Conservation (phyloP, 2,797 vertebrate species). For the Alca torda region DNA sequence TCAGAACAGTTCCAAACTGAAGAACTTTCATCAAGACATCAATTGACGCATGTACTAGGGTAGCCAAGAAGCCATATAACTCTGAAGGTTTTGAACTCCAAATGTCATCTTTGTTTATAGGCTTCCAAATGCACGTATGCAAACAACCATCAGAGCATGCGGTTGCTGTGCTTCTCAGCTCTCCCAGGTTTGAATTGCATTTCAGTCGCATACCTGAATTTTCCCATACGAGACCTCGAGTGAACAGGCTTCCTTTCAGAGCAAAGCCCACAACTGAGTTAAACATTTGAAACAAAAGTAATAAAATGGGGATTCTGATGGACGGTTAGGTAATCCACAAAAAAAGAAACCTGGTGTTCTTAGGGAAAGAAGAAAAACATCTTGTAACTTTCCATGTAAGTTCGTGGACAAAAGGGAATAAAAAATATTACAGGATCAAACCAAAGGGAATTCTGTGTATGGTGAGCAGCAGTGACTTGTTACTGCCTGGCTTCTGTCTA, state of each 20-base stretch:
- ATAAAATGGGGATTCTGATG: neutral
- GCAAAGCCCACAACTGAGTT: neutral
- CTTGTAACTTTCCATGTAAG: neutral
- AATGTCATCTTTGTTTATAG: neutral
- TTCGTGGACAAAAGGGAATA: neutral
- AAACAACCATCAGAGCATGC: neutral
- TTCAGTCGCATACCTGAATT: neutral
- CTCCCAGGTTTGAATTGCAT: neutral
- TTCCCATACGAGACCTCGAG: neutral
- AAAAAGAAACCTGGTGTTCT: neutral
- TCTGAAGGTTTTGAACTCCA: neutral
- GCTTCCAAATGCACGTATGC: neutral
- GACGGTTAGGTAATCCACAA: neutral
- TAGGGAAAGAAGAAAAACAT: neutral
- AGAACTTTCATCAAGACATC: neutral
- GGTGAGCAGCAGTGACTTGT: neutral
- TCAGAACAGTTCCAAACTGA: neutral
- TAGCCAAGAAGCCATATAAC: neutral
- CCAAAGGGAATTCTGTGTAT: neutral
- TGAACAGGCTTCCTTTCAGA: neutral
- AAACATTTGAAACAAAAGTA: neutral
- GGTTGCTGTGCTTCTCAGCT: neutral
- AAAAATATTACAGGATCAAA: neutral
- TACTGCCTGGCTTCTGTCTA: neutral
- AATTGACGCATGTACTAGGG: neutral